These are phyloP conservation scores for Cheilosia vernalis DNA, from an alignment of 2,888 invertebrate genomes.

Conservation along the genomic window DNA sequence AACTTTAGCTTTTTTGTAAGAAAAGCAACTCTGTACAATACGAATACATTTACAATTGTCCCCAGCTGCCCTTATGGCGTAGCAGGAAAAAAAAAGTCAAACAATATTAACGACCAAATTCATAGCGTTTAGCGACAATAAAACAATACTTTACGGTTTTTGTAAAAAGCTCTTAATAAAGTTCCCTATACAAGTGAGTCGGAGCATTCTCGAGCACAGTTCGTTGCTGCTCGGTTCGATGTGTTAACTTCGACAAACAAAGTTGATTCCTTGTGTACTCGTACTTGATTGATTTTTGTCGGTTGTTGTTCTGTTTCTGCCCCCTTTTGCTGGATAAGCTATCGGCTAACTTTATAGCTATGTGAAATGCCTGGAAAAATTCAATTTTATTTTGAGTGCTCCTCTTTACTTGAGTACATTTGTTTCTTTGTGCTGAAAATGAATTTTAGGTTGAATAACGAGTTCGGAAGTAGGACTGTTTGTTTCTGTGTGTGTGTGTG, in stretches of 20 bases:
- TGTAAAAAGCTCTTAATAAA: no score
- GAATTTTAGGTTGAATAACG: background rate
- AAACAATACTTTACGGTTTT: no score
- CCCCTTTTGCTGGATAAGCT: background rate
- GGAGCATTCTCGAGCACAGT: background rate
- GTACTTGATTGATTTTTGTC: conserved; percentile 4
- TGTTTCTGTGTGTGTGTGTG: background rate
- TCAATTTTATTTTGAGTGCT: conserved; percentile 15
- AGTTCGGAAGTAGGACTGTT: background rate
- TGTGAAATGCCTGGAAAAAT: conserved; percentile 38
- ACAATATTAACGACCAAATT: no score
- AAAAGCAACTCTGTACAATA: no score
- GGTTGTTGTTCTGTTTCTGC: background rate
- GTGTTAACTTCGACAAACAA: conserved; percentile 6
- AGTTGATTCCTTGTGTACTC: background rate
- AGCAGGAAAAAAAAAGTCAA: no score
- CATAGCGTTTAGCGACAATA: no score
- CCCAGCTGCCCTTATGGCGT: no score
- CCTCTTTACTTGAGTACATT: conserved; percentile 4
- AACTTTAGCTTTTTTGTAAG: no score
- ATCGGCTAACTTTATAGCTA: conserved; percentile 33
- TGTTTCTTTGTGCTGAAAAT: background rate
- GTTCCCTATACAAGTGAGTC: background rate
- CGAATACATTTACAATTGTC: no score
- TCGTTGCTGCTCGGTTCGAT: background rate